These are phyloP conservation scores for Vombatus ursinus DNA, from an alignment of 2,113 vertebrate species.

Conservation along the genomic window DNA sequence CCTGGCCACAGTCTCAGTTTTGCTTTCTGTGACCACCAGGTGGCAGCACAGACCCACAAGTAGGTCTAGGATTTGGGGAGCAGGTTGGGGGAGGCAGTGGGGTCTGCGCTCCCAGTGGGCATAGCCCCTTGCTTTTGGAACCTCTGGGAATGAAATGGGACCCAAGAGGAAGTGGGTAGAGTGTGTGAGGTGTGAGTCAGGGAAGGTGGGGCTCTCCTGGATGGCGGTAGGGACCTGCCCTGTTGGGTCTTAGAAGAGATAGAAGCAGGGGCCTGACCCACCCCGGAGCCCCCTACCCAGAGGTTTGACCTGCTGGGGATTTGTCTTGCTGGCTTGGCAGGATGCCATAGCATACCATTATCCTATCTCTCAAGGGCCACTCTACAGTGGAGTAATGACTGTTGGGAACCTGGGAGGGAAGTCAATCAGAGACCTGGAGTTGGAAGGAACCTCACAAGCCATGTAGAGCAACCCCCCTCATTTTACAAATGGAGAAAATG, in stretches of 20 bases:
- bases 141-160: background rate
- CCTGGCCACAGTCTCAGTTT: background rate
- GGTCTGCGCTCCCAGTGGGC: background rate
- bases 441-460: background rate
- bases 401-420: background rate
- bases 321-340: background rate
- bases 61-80: background rate
- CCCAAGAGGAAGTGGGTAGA: background rate
- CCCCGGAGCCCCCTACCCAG: background rate
- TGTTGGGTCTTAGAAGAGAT: background rate
- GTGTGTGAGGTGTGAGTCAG: background rate
- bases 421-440: background rate
- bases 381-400: background rate
- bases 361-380: background rate
- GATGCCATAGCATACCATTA: background rate
- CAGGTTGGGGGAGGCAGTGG: background rate
- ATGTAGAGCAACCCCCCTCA: background rate
- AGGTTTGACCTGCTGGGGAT: background rate
- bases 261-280: background rate
- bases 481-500: background rate
- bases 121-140: background rate
- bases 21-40: slow-evolving; percentile 54
- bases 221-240: no score
- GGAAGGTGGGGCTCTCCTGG: background rate
- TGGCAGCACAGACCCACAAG: slow-evolving; percentile 28